Conservation (phyloP, 2,797 vertebrate species). For the Acipenser ruthenus region DNA sequence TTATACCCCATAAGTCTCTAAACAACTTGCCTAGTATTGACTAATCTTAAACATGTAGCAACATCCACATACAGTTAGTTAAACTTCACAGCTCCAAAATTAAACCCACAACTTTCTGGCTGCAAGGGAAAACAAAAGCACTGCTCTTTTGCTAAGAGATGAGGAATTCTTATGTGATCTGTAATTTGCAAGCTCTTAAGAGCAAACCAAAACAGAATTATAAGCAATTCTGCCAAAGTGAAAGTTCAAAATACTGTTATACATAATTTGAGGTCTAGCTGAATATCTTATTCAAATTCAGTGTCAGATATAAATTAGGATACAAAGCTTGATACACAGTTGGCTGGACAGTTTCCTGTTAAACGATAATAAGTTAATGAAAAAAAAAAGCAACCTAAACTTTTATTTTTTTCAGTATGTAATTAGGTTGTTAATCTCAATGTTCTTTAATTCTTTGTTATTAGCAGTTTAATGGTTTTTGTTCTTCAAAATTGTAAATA, state of each 20-base stretch:
- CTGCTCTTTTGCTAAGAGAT: slow-evolving; percentile 3
- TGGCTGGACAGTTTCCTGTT: too few relatives aligned
- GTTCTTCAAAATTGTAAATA: too few relatives aligned
- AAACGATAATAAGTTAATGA: too few relatives aligned
- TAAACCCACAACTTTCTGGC: not conserved
- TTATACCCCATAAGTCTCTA: too few relatives aligned
- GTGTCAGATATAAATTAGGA: not conserved
- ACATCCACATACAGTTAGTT: not conserved
- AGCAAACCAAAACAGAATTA: slow-evolving; percentile 15
- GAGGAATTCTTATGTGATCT: not conserved
- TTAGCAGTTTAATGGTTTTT: too few relatives aligned
- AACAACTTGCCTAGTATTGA: too few relatives aligned
- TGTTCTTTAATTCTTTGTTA: too few relatives aligned
- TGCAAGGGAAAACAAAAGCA: not conserved
- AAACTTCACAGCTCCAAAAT: not conserved
- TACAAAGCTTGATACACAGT: not conserved
- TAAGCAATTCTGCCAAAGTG: not conserved
- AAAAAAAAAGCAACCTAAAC: too few relatives aligned
- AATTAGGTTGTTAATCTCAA: too few relatives aligned
- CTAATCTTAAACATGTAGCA: too few relatives aligned
- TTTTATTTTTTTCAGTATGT: too few relatives aligned
- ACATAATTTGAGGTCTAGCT: not conserved
- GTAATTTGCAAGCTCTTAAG: slow-evolving; percentile 18
- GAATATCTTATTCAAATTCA: not conserved
- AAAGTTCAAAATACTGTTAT: not conserved